Base-by-base conservation (phyloP, 2,113 vertebrate species). In the Ursus arctos region DNA sequence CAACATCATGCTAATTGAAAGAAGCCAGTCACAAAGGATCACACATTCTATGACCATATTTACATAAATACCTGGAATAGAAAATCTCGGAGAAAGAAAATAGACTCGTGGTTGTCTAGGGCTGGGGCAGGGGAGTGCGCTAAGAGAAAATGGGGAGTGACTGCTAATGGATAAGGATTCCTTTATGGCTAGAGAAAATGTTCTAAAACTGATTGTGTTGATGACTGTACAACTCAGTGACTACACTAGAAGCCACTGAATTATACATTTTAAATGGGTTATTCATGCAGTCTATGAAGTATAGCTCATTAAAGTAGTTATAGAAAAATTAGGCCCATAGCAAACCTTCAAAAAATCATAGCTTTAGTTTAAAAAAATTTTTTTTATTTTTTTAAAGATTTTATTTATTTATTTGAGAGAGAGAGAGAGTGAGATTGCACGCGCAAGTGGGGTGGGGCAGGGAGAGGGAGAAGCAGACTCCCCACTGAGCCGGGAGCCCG, bases 231-330 rank as follows among this genome's bases (percentile, higher is more conserved):
- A 86, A 89, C 43, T 94, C 91, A 89, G 24, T 51, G 40, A 88
- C 55, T n/a, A 71, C 26, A 91, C 4, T 72, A 76, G 94, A 90
- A 76, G 21, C 9, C 47, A 81, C 0, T 84, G 33, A 96, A 71
- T 47, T 92, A 18, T 53, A 90, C 40, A 83, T n/a, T 95, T 94
- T 82, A 85, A 96, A 57, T n/a, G 63, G 11, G 26, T 63, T 53
- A 63, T 53, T 51, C 33, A 9, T 57, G 36, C 33, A 4, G 40
- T 53, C 59, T 47, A 47, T 59, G 31, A 96, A 85, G 80, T 90
- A 72, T 59, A 65, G 77, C 85, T 93, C 80, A 83, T 95, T 89
- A 93, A 96, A 85, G 36, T 14, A 88, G 19, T 93, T 93, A 91
- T 18, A 82, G 93, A 96, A 76, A 79, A 89, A 65, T 92, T 8